Evolutionary conservation across 1,140 invertebrate genomes (phyloP).

Genomic region (Drosophila leontia): DNA sequence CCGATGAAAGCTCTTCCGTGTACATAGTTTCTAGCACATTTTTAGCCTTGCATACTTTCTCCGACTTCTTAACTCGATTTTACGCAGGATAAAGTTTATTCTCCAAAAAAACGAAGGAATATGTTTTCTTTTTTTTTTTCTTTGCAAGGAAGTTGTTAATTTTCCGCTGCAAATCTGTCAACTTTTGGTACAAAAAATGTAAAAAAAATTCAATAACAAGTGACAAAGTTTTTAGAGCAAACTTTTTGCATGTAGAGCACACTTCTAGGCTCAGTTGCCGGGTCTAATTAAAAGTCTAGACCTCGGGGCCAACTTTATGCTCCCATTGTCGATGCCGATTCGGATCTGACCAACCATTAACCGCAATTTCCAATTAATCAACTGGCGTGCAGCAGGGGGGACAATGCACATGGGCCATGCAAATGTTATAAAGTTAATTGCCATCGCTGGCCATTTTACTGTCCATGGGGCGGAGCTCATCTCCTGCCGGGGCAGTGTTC

Average conservation of each 20-base stretch:
- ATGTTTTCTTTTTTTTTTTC: slow-evolving; percentile 25
- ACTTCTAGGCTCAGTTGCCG: slow-evolving; percentile 49
- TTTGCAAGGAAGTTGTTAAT: slow-evolving; percentile 72
- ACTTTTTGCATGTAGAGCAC: slow-evolving; percentile 61
- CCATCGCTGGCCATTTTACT: slow-evolving; percentile 57
- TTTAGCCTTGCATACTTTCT: slow-evolving; percentile 71
- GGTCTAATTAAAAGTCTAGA: slow-evolving; percentile 80
- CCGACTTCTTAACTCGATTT: slow-evolving; percentile 78
- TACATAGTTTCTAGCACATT: slow-evolving; percentile 73
- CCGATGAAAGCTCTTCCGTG: slow-evolving; percentile 30
- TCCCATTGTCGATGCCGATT: slow-evolving; percentile 25
- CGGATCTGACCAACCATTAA: slow-evolving; percentile 67
- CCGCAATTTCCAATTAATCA: slow-evolving; percentile 82
- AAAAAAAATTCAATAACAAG: slow-evolving; percentile 66
- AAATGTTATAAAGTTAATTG: slow-evolving; percentile 84
- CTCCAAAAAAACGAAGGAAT: slow-evolving; percentile 8
- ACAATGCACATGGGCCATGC: slow-evolving; percentile 61
- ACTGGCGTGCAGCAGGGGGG: slow-evolving; percentile 48
- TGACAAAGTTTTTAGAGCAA: slow-evolving; percentile 50
- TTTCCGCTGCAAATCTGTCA: slow-evolving; percentile 82
- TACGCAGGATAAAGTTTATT: slow-evolving; percentile 70
- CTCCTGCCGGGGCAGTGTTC: not conserved
- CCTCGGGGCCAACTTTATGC: slow-evolving; percentile 46
- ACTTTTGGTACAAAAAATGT: slow-evolving; percentile 38
- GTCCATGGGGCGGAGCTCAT: slow-evolving; percentile 4